These are phyloP conservation scores for Volucella inanis DNA, from an alignment of 2,888 invertebrate genomes.

Conservation along the genomic window DNA sequence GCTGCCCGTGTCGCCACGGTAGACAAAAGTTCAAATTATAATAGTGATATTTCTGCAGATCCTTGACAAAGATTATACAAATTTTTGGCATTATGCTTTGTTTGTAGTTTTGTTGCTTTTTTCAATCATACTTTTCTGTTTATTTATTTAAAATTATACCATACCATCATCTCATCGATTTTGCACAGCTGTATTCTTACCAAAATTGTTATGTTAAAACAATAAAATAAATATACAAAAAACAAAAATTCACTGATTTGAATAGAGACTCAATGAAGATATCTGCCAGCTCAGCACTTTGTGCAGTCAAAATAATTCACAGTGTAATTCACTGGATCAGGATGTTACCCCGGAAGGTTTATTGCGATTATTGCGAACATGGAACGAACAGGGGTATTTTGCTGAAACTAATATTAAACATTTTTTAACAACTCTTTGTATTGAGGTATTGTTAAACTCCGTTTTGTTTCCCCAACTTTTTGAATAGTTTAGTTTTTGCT, in stretches of 20 bases:
- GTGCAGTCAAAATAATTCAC: conserved; percentile 81
- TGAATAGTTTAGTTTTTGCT: neutral
- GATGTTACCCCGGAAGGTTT: conserved; percentile 81
- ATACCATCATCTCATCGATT: neutral
- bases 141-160: too few species aligned
- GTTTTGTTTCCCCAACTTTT: neutral
- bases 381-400: conserved; percentile 81
- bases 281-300: conserved; percentile 85
- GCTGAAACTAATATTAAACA: conserved; percentile 49
- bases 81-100: too few species aligned
- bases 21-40: too few species aligned
- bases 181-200: conserved; percentile 40
- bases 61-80: too few species aligned
- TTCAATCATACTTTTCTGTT: neutral
- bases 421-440: conserved; percentile 47
- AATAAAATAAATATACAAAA: conserved; percentile 40
- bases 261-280: conserved; percentile 85
- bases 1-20: too few species aligned
- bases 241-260: conserved; percentile 69
- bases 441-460: conserved; percentile 40
- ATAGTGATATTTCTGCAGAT: too few species aligned
- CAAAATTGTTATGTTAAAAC: conserved; percentile 4
- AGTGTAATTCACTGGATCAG: conserved; percentile 45
- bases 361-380: conserved; percentile 81
- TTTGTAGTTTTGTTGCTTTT: neutral